These are phyloP conservation scores for Psilopogon haemacephalus DNA, from an alignment of 2,113 vertebrate genomes.

Conservation along the genomic window DNA sequence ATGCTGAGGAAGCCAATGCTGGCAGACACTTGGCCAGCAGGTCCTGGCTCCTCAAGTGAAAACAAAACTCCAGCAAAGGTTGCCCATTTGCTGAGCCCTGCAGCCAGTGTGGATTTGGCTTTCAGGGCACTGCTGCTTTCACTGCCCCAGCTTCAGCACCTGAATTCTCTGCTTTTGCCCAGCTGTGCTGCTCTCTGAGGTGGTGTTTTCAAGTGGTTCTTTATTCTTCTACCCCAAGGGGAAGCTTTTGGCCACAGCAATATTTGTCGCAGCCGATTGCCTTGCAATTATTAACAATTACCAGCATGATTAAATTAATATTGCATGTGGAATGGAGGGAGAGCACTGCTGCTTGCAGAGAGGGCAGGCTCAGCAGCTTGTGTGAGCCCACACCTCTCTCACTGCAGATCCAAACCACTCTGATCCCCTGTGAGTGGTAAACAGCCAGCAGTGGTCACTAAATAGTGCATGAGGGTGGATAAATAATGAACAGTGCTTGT, in stretches of 20 bases:
- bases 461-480: too few relatives aligned
- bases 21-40: background rate
- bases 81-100: background rate
- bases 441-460: too few relatives aligned
- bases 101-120: background rate
- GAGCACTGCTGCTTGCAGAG: too few relatives aligned
- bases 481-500: too few relatives aligned
- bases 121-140: background rate
- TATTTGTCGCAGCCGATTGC: background rate
- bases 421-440: too few relatives aligned
- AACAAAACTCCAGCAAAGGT: background rate
- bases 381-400: too few relatives aligned
- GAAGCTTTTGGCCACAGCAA: background rate
- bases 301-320: background rate
- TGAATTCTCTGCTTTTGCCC: background rate
- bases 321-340: too few relatives aligned
- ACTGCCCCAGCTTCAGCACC: background rate
- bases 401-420: too few relatives aligned
- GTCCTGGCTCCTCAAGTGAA: background rate
- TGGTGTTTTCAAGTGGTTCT: background rate
- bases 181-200: background rate
- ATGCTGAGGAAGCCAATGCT: background rate
- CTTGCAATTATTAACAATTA: background rate
- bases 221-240: background rate
- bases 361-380: too few relatives aligned